Conservation (phyloP, 2,797 vertebrate genomes). For the Anguilla pacifica region DNA sequence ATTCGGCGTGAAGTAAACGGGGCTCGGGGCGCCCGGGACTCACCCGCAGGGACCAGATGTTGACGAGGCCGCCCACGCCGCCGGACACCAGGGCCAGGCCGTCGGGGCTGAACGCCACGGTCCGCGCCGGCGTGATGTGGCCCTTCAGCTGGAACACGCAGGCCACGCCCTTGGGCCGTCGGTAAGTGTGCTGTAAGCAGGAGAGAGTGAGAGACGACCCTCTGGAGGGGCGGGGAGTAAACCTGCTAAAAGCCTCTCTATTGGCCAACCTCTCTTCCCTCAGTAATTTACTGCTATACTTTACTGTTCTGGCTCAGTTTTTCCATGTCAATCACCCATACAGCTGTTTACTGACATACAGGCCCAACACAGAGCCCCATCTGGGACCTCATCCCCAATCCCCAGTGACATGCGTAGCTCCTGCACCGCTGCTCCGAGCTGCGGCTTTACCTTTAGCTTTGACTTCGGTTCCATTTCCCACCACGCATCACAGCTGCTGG, state of each 20-base stretch:
- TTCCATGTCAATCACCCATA: constrained; percentile 8
- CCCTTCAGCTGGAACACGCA: constrained; percentile 91
- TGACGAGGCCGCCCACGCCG: constrained; percentile 92
- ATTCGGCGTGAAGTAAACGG: constrained; percentile 28
- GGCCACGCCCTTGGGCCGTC: constrained; percentile 63
- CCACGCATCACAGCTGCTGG: constrained; percentile 77
- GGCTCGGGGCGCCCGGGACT: constrained; percentile 46
- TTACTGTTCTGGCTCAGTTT: constrained; percentile 26
- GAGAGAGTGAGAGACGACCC: background rate
- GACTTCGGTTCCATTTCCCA: constrained; percentile 82
- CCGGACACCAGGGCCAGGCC: constrained; percentile 90
- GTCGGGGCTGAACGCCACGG: constrained; percentile 89
- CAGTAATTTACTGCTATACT: background rate
- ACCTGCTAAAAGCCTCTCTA: background rate
- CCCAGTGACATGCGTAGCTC: background rate
- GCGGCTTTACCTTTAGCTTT: constrained; percentile 67
- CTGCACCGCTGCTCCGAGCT: background rate
- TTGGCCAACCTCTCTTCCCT: background rate
- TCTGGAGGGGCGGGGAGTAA: too few species aligned
- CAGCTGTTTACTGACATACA: background rate
- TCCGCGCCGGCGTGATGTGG: constrained; percentile 90
- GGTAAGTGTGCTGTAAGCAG: constrained; percentile 68
- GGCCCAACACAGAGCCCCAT: background rate
- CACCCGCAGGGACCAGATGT: constrained; percentile 95
- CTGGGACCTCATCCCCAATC: background rate